Evolutionary conservation across 1,140 invertebrate genomes (phyloP), one percentile per base, ranked within the genome.

Genomic region (Brachionus paranguensis): DNA sequence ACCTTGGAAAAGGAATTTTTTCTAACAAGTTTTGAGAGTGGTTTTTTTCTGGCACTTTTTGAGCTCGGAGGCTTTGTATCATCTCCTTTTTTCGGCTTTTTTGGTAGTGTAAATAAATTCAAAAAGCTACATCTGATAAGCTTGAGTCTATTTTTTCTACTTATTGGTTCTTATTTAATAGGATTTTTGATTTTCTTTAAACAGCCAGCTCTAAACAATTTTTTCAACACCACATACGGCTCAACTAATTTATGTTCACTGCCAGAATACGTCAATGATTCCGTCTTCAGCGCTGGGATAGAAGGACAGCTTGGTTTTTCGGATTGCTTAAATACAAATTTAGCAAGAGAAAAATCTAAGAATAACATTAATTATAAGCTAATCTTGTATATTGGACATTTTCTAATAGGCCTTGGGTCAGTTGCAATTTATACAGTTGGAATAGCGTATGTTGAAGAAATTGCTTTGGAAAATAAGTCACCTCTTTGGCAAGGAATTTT

Each of bases 371-470:
- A 78, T 17, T 50, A 27, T n/a, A 37, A 53, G 20, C 11, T 55
- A 6, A 14, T 78, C n/a, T 10, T 78, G 14, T 78, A 55, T 33
- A 14, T 17, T 33, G 74, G 74, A 33, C 45, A 78, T 55, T 78
- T 78, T 53, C 17, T 78, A 0, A 78, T 33, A 33, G 74, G 74
- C 10, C 20, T 78, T 12, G 74, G 74, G n/a, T 53, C 45, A 14
- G 74, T 78, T 29, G 74, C 74, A 33, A 53, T 78, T 29, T 78
- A 53, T 2, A 78, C 74, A 14, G 24, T 78, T n/a, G 74, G 74
- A 33, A 78, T 78, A 50, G 74, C 74, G 14, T 78, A 78, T 78
- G 50, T 78, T 55, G 74, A 78, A 37, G 27, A 53, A n/a, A 78
- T 78, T n/a, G 24, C 47, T 78, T 2, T 53, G 1, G 20, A 27